Conservation (phyloP, 2,888 invertebrate species). For the Sepioteuthis lessoniana region DNA sequence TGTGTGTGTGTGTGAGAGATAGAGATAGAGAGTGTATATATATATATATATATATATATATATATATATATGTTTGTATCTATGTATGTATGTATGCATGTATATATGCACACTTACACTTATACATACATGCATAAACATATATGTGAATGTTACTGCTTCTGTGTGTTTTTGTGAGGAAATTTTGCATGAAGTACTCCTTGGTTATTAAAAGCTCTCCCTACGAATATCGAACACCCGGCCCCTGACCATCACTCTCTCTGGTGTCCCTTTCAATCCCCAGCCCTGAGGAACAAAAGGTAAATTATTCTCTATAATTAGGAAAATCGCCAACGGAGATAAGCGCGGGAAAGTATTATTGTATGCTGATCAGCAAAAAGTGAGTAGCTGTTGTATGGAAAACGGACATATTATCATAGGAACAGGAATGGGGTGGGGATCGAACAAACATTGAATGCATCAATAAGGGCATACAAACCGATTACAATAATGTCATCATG, state of each 20-base stretch:
- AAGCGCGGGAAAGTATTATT: not conserved
- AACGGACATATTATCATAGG: not conserved
- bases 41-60: too few relatives aligned
- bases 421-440: too few relatives aligned
- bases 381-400: not conserved
- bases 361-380: not conserved
- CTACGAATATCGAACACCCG: not conserved
- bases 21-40: too few relatives aligned
- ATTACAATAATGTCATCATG: too few relatives aligned
- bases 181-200: not conserved
- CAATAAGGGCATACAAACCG: too few relatives aligned
- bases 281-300: not conserved
- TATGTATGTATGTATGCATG: not conserved
- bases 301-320: conserved; percentile 33
- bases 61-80: not conserved
- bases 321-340: not conserved
- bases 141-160: not conserved
- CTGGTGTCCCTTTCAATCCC: not conserved
- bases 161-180: not conserved
- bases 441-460: too few relatives aligned
- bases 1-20: too few relatives aligned
- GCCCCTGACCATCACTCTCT: not conserved
- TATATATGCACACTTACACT: not conserved
- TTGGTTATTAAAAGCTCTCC: not conserved
- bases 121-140: not conserved